Evolutionary conservation across 2,888 invertebrate species (phyloP).

Genomic region (Danaus chrysippus): DNA sequence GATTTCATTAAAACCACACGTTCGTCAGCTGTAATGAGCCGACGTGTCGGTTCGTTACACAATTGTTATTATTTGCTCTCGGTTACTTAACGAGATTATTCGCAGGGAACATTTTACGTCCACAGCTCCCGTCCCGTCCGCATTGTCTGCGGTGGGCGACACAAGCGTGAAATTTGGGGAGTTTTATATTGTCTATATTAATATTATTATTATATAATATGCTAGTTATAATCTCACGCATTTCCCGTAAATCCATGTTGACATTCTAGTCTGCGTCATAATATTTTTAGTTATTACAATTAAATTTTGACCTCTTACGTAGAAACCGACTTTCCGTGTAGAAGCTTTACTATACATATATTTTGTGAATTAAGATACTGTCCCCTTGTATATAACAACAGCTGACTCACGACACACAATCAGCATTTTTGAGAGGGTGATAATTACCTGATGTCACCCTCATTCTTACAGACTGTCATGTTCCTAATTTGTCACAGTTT

Average conservation of each 20-base stretch:
- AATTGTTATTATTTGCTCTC: slow-evolving; percentile 29
- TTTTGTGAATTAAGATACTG: not conserved
- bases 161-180: slow-evolving; percentile 12
- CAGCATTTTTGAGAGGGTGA: slow-evolving; percentile 12
- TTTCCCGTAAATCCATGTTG: not conserved
- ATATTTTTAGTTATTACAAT: not conserved
- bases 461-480: slow-evolving; percentile 8
- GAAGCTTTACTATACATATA: not conserved
- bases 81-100: slow-evolving; percentile 25
- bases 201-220: not conserved
- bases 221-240: not conserved
- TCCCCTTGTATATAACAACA: slow-evolving; percentile 4
- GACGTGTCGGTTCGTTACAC: slow-evolving; percentile 29
- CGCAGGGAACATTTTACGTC: slow-evolving; percentile 13
- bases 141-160: slow-evolving; percentile 11
- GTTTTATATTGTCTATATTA: slow-evolving; percentile 18
- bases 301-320: too few species aligned
- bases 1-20: slow-evolving; percentile 15
- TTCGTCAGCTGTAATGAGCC: slow-evolving; percentile 16
- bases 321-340: not conserved
- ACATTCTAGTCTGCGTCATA: not conserved
- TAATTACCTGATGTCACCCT: slow-evolving; percentile 14
- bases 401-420: slow-evolving; percentile 16
- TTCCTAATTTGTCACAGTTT: slow-evolving; percentile 11
- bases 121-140: slow-evolving; percentile 15